Percentiles rank a stretch among this genome's conserved stretches.
phyloP scores from a whole-genome alignment of 2,113 vertebrate genomes.

The Apaloderma vittatum region DNA sequence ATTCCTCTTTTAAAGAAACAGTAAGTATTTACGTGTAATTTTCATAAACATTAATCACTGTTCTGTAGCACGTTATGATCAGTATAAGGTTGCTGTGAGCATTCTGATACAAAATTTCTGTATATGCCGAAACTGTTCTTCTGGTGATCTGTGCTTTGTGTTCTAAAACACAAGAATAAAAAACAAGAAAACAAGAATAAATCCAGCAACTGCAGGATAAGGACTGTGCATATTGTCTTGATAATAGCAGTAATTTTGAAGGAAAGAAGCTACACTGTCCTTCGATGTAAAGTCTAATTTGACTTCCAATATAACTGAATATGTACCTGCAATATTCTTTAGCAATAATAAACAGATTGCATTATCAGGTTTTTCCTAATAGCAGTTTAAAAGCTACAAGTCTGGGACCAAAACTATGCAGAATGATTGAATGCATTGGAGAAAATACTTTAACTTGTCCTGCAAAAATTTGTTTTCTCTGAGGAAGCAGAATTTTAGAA shows the following conservation, averaged over 20 bases:
- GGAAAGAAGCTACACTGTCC: neutral
- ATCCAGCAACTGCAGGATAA: neutral
- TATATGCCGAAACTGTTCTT: neutral
- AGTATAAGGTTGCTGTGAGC: neutral
- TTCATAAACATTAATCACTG: neutral
- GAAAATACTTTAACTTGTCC: neutral
- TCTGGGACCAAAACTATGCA: neutral
- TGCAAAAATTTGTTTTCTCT: neutral
- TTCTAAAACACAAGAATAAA: neutral
- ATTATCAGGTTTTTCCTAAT: neutral
- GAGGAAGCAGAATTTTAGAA: neutral
- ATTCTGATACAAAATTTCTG: neutral
- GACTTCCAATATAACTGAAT: neutral
- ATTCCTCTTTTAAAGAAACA: constrained; percentile 96
- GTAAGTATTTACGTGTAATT: constrained; percentile 77
- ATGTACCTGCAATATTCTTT: neutral
- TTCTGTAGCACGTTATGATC: neutral
- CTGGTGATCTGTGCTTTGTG: neutral
- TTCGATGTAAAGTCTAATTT: neutral
- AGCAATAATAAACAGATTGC: neutral
- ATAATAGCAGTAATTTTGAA: neutral
- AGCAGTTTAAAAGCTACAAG: neutral
- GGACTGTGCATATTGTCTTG: neutral
- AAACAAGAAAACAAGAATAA: neutral
- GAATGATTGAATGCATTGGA: neutral